Base-by-base conservation (phyloP, 2,113 vertebrate genomes). In the Aptenodytes forsteri region DNA sequence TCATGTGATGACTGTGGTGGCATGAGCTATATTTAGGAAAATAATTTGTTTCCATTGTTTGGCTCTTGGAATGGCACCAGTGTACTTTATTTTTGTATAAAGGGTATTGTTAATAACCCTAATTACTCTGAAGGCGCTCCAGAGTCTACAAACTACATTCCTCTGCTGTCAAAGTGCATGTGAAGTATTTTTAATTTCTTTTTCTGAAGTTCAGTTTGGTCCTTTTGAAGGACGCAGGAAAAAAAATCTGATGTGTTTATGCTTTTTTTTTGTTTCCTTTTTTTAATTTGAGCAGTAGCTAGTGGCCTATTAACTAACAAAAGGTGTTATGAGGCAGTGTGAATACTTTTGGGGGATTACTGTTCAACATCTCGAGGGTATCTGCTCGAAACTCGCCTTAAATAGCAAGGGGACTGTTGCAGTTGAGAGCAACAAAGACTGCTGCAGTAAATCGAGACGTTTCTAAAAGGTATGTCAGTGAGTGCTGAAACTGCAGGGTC, bases 361-460 rank as follows among this genome's bases (percentile, higher is more conserved):
- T 29, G 21, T 42, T 61, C 40, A 44, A 6, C 16, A 25, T 21
- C 42, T 62, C 22, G 5, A 38, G n/a, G 40, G 47, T 14, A 6
- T 62, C 16, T 12, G 26, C 58, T 71, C 8, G 4, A 62, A 62
- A 16, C 47, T 21, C 6, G 5, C 47, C 67, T 38, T 49, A 16
- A 62, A 11, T 11, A 18, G 47, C 30, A 10, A 9, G 22, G n/a
- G 73, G 29, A 2, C 26, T 5, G 4, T 3, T 26, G 46, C 12
- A 12, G 80, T 21, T 47, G 6, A 19, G 66, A 49, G 66, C 38
- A n/a, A 1, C 18, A 15, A 6, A 30, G 36, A 2, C 30, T 16
- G 20, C 30, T 14, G 83, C 16, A 1, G 11, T 19, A 1, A 4
- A 2, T 7, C 10, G 25, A 40, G 19, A 2, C 2, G 8, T 52